Base-by-base conservation (phyloP, 2,113 vertebrate species). In the Lepus timidus region DNA sequence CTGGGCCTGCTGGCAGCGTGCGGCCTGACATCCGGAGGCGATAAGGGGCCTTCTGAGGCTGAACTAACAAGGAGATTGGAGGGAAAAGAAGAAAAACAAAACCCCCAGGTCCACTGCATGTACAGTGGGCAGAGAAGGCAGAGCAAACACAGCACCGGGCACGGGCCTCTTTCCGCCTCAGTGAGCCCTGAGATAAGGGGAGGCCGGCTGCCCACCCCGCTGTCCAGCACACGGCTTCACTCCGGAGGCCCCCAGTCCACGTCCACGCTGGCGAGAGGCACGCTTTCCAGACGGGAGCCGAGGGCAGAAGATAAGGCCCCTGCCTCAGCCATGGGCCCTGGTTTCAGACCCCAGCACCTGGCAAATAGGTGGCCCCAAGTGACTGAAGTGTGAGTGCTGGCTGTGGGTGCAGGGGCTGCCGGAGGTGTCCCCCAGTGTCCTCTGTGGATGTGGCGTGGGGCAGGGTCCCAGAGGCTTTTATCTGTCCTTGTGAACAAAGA, bases 1-100 rank as follows among this genome's bases (percentile, higher is more conserved):
- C 74, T 91, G 85, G 65, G 74, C 78, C 87, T 95, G 85, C 70
- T 95, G 95, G 90, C 83, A 76, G 81, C 95, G 93, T n/a, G 86
- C 79, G 36, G 90, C 85, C 71, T 94, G 91, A 96, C 88, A 97
- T 84, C 75, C 67, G 87, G 95, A 96, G 29, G 51, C 33, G 96
- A 97, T 96, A 97, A 98, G 95, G 91, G 95, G 71, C 88, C 75
- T 83, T 93, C 90, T 96, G 95, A 95, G 80, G 85, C 95, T 97
- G 98, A 96, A 12, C 31, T 93, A 96, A 97, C 96, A 96, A 96
- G 93, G 75, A 96, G 93, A 95, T 94, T 96, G 96, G 88, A 97
- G 92, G 71, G 88, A 96, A 96, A 93, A 93, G 68, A 67, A 74
- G 92, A 20, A 93, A 97, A 94, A 93, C 73, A 96, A 84, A 29